Percentiles rank a stretch among this genome's conserved stretches.
Conservation (phyloP, 2,888 invertebrate genomes). For the Thymelicus acteon region DNA sequence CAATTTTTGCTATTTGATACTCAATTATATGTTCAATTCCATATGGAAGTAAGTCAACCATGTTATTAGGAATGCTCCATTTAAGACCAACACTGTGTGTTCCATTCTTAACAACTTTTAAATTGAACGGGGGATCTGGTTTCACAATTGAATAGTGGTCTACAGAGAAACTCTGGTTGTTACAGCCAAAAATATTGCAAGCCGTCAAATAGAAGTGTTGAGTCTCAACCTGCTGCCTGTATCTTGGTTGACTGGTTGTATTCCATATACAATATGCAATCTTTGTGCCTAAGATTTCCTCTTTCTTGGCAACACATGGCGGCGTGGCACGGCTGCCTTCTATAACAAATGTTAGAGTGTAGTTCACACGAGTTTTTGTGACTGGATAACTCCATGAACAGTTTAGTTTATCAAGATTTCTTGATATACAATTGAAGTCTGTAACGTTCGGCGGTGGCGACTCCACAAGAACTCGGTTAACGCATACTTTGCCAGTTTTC, state of each 20-base stretch:
- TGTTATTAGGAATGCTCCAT: conserved; percentile 69
- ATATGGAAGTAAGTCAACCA: conserved; percentile 63
- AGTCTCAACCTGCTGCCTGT: conserved; percentile 70
- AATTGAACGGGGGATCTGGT: conserved; percentile 62
- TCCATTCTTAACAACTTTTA: conserved; percentile 58
- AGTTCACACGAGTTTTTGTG: conserved; percentile 65
- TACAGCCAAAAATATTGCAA: conserved; percentile 86
- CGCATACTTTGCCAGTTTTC: conserved; percentile 58
- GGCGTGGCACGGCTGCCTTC: conserved; percentile 54
- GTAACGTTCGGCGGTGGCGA: conserved; percentile 86
- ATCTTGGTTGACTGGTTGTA: conserved; percentile 64
- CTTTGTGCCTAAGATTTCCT: conserved; percentile 41
- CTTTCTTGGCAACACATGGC: conserved; percentile 52
- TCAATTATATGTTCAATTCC: conserved; percentile 74
- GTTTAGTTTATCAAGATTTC: conserved; percentile 89
- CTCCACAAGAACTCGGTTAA: conserved; percentile 70
- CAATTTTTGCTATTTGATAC: conserved; percentile 79
- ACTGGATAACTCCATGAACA: conserved; percentile 89
- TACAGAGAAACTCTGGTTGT: conserved; percentile 78
- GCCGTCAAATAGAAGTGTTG: conserved; percentile 86
- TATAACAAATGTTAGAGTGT: conserved; percentile 59
- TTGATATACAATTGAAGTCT: conserved; percentile 90
- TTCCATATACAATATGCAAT: conserved; percentile 64
- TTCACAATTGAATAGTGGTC: conserved; percentile 84
- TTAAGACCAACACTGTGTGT: conserved; percentile 69